These are phyloP conservation scores for Danaus plexippus DNA, from an alignment of 1,140 invertebrate species.

Conservation along the genomic window DNA sequence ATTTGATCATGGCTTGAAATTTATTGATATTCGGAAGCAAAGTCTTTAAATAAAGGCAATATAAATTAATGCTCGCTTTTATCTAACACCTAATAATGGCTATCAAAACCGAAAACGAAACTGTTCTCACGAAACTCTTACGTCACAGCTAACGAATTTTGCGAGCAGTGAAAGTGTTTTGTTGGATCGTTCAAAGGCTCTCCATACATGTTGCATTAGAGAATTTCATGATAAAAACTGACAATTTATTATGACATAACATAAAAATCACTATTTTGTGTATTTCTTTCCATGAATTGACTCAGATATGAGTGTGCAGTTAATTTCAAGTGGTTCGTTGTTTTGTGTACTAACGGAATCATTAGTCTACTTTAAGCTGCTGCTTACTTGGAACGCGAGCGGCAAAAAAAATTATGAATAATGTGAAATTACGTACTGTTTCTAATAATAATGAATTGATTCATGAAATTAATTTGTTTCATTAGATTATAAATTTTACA, in stretches of 20 bases:
- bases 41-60: too few species aligned
- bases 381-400: conserved; percentile 32
- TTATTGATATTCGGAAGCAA: too few species aligned
- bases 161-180: conserved; percentile 51
- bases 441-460: too few species aligned
- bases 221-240: too few species aligned
- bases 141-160: conserved; percentile 46
- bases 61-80: background rate
- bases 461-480: too few species aligned
- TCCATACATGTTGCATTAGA: conserved; percentile 7
- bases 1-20: too few species aligned
- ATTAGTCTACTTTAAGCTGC: conserved; percentile 51
- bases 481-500: too few species aligned
- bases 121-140: conserved; percentile 33
- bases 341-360: conserved; percentile 65
- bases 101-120: conserved; percentile 35
- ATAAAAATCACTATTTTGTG: background rate
- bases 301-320: conserved; percentile 31
- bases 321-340: conserved; percentile 36
- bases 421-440: conserved; percentile 21
- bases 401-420: conserved; percentile 55
- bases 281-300: background rate
- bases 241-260: conserved; percentile 10
- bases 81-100: conserved; percentile 4
- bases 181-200: conserved; percentile 28